Conservation (phyloP, 2,113 vertebrate species). For the Microtus ochrogaster region DNA sequence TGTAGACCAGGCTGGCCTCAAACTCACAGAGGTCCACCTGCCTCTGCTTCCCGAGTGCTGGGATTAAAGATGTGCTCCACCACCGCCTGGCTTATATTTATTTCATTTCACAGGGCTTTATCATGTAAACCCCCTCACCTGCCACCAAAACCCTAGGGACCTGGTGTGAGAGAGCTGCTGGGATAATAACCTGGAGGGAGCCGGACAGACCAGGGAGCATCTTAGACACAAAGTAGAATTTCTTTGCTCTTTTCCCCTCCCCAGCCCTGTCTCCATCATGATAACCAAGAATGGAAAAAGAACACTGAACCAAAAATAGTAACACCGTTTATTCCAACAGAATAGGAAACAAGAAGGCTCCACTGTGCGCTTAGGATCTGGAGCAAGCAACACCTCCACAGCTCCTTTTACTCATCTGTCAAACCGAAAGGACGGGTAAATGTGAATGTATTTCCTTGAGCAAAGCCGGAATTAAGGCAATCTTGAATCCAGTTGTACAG, state of each 20-base stretch:
- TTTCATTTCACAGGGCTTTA: not conserved
- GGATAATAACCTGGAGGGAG: not conserved
- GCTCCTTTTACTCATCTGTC: slow-evolving; percentile 68
- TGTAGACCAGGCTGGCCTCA: too few relatives aligned
- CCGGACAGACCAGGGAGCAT: slow-evolving; percentile 53
- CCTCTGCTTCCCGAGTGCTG: too few relatives aligned
- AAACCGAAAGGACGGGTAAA: slow-evolving; percentile 34
- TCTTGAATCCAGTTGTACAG: not conserved
- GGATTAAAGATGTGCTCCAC: too few relatives aligned
- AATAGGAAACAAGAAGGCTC: slow-evolving; percentile 66
- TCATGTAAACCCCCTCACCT: not conserved
- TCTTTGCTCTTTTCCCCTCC: slow-evolving; percentile 27
- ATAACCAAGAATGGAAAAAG: slow-evolving; percentile 79
- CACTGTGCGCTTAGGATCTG: slow-evolving; percentile 62
- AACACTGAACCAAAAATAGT: slow-evolving; percentile 75
- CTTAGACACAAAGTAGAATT: slow-evolving; percentile 65
- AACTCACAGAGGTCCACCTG: too few relatives aligned
- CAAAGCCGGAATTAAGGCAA: slow-evolving; percentile 56
- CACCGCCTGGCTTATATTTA: not conserved
- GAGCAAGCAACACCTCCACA: slow-evolving; percentile 64
- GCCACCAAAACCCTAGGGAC: not conserved
- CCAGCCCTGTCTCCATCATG: slow-evolving; percentile 57
- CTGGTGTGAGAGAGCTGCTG: not conserved
- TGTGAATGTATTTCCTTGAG: slow-evolving; percentile 31
- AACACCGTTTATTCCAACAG: slow-evolving; percentile 69